These are phyloP conservation scores for Dasypus novemcinctus DNA, from an alignment of 2,113 vertebrate genomes.

Conservation along the genomic window DNA sequence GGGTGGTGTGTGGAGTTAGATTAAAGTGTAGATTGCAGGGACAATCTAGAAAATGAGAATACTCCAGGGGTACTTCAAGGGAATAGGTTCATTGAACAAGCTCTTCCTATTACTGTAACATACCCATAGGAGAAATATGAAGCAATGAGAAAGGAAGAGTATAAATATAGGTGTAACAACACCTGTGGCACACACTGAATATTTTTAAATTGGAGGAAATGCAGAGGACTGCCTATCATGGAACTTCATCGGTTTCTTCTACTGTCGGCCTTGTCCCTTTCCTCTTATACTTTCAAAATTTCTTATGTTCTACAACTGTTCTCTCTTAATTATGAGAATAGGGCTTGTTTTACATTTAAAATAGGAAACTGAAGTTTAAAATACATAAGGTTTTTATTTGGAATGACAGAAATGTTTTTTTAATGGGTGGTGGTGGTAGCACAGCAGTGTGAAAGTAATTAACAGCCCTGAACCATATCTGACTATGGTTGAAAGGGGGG, in stretches of 20 bases:
- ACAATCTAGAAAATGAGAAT: not conserved
- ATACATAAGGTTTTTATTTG: no score
- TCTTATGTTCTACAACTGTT: not conserved
- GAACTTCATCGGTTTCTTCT: not conserved
- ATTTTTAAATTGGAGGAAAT: not conserved
- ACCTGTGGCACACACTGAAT: not conserved
- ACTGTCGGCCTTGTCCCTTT: not conserved
- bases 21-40: not conserved
- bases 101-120: not conserved
- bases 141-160: not conserved
- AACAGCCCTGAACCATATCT: no score
- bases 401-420: no score
- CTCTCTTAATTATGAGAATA: not conserved
- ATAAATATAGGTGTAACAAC: not conserved
- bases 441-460: no score
- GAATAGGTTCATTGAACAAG: not conserved
- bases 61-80: not conserved
- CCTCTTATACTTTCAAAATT: not conserved
- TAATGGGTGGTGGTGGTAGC: no score
- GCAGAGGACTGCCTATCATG: not conserved
- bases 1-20: fast-evolving
- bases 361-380: no score
- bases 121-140: not conserved
- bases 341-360: not conserved
- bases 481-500: no score